A percentile compares a stretch with the other conserved stretches of the same genome.
Conservation (phyloP, 2,113 vertebrate genomes). For the Rattus rattus region DNA sequence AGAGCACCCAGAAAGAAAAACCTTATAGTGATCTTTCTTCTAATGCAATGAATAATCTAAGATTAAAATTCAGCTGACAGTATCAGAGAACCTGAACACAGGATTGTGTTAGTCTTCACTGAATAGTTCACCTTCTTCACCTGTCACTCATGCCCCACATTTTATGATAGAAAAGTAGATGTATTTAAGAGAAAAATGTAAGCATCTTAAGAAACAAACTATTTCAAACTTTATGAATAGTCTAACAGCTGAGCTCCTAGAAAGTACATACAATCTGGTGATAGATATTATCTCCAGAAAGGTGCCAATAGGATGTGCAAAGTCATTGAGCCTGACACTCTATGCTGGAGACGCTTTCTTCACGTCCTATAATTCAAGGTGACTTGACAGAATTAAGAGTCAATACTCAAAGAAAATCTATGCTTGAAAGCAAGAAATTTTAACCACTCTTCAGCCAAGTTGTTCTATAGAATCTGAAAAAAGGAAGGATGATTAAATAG, state of each 20-base stretch:
- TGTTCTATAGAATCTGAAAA: not conserved
- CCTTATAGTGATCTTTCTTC: constrained; percentile 43
- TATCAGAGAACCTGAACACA: constrained; percentile 55
- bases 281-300: constrained; percentile 51
- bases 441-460: constrained; percentile 30
- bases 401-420: constrained; percentile 4
- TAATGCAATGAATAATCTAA: constrained; percentile 52
- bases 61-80: constrained; percentile 55
- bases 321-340: not conserved
- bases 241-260: constrained; percentile 48
- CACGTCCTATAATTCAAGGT: constrained; percentile 30
- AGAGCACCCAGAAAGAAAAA: not conserved
- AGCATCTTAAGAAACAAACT: constrained; percentile 33
- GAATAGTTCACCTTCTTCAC: constrained; percentile 56
- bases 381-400: constrained; percentile 3
- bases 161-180: constrained; percentile 60
- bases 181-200: constrained; percentile 13
- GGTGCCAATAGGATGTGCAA: not conserved
- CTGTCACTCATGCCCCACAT: constrained; percentile 50
- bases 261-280: constrained; percentile 58
- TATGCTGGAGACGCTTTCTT: not conserved
- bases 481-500: not conserved
- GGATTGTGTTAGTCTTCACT: constrained; percentile 59
- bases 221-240: constrained; percentile 27
- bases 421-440: not conserved